phyloP scores from a whole-genome alignment of 2,113 vertebrate species.

The Chaenogobius annularis region DNA sequence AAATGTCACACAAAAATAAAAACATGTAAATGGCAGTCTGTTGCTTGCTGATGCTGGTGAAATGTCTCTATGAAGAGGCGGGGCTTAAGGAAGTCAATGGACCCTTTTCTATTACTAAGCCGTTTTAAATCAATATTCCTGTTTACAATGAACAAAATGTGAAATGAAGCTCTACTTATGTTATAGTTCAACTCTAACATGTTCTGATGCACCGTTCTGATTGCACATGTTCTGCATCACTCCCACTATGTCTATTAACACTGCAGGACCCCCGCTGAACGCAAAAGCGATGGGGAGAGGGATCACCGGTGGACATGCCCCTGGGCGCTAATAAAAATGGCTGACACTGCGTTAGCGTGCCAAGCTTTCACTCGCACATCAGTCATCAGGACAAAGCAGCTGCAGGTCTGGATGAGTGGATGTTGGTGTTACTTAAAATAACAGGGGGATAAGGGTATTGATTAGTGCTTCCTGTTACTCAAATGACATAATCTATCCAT shows the following conservation, averaged over 20 bases:
- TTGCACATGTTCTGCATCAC: too few species aligned
- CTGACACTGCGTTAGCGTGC: conserved; percentile 5
- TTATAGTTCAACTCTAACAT: too few species aligned
- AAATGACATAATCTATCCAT: neutral
- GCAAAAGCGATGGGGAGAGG: conserved; percentile 3
- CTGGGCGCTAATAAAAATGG: conserved; percentile 14
- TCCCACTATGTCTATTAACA: conserved; percentile 42
- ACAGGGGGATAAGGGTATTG: neutral
- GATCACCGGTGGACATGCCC: conserved; percentile 24
- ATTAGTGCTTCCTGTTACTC: neutral
- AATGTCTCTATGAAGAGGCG: too few species aligned
- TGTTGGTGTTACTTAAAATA: conserved; percentile 26
- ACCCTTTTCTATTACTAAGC: too few species aligned
- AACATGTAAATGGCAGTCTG: too few species aligned
- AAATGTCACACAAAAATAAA: too few species aligned
- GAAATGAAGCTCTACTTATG: too few species aligned
- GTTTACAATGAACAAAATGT: too few species aligned
- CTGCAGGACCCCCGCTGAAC: conserved; percentile 22
- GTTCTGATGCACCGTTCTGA: conserved; percentile 7
- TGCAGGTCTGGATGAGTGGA: conserved; percentile 27
- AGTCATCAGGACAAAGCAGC: conserved; percentile 26
- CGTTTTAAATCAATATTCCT: too few species aligned
- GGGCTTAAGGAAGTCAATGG: too few species aligned
- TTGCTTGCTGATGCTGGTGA: too few species aligned
- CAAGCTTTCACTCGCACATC: conserved; percentile 28